phyloP scores from a whole-genome alignment of 2,888 invertebrate genomes.

The Junonia oenone region DNA sequence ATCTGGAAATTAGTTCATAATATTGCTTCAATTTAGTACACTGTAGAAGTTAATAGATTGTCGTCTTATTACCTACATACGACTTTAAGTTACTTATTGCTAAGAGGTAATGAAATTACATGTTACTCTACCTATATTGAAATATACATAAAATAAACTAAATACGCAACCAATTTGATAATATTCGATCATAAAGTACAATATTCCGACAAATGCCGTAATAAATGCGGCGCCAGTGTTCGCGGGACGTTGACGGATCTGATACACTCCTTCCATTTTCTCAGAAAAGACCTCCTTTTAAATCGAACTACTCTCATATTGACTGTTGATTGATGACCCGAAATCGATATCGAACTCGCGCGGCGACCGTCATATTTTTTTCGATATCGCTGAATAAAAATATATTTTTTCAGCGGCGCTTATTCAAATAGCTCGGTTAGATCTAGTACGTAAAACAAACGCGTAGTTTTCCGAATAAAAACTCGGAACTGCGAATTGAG shows the following conservation, averaged over 20 bases:
- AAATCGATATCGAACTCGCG: conserved; percentile 15
- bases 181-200: conserved; percentile 2
- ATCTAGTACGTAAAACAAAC: conserved; percentile 25
- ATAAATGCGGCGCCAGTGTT: conserved; percentile 21
- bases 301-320: conserved; percentile 42
- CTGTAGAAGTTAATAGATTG: no score
- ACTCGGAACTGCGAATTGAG: conserved; percentile 29
- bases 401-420: conserved; percentile 9
- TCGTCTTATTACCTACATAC: no score
- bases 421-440: conserved; percentile 16
- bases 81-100: no score
- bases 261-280: conserved; percentile 34
- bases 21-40: no score
- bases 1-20: no score
- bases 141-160: neutral
- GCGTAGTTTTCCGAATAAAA: conserved; percentile 32
- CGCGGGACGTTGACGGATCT: conserved; percentile 50
- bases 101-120: no score
- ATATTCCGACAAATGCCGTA: conserved; percentile 22
- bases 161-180: neutral
- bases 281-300: conserved; percentile 38
- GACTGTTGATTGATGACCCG: conserved; percentile 46
- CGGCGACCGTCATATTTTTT: conserved; percentile 3
- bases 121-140: neutral
- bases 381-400: conserved; percentile 3